These are phyloP conservation scores for Mus pahari DNA, from an alignment of 2,113 vertebrate genomes.

Conservation along the genomic window DNA sequence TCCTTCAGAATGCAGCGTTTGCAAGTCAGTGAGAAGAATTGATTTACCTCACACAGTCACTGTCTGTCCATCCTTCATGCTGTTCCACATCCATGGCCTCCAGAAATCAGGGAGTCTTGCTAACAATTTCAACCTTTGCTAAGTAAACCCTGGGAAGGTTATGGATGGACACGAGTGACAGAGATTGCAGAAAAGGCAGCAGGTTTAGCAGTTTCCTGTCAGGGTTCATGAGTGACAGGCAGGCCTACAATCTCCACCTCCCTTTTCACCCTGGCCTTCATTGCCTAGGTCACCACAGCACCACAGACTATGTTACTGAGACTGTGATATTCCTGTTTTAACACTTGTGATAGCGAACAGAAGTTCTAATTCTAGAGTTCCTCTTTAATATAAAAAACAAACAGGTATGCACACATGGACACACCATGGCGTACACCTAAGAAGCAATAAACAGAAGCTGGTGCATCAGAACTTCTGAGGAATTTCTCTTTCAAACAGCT, in stretches of 20 bases:
- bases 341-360: conserved; percentile 62
- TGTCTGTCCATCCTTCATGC: background rate
- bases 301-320: conserved; percentile 67
- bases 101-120: background rate
- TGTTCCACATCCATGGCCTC: background rate
- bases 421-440: background rate
- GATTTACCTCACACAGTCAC: background rate
- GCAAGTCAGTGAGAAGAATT: fast-evolving
- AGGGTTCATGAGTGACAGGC: conserved; percentile 51
- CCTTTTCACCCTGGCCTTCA: background rate
- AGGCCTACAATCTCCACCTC: background rate
- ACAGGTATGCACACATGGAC: background rate
- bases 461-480: conserved; percentile 33
- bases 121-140: background rate
- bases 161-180: background rate
- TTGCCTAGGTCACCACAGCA: conserved; percentile 56
- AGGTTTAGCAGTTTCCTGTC: conserved; percentile 30
- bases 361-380: conserved; percentile 73
- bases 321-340: conserved; percentile 43
- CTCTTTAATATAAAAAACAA: conserved; percentile 54
- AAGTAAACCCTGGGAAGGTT: background rate
- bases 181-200: background rate
- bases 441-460: background rate
- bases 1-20: background rate
- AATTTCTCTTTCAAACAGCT: conserved; percentile 78